Conservation (phyloP, 2,888 invertebrate species). For the Boloria euphrosyne region DNA sequence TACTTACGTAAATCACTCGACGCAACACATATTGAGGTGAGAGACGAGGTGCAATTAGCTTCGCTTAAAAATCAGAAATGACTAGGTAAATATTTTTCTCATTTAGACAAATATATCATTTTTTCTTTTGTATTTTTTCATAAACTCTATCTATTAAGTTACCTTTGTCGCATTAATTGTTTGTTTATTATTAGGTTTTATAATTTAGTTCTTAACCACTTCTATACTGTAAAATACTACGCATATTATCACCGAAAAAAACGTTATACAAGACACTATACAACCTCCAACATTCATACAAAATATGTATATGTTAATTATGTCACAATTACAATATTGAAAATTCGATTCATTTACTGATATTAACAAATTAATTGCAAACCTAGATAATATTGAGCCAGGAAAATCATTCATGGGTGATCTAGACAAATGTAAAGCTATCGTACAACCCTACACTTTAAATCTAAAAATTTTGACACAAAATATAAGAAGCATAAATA, state of each 20-base stretch:
- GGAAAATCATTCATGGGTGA: neutral
- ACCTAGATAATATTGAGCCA: neutral
- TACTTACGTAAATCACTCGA: neutral
- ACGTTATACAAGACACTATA: neutral
- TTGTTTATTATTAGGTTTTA: too few species aligned
- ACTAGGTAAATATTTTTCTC: neutral
- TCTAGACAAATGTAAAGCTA: neutral
- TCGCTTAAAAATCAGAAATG: neutral
- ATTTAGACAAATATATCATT: neutral
- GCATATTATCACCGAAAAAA: neutral
- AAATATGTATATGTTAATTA: too few species aligned
- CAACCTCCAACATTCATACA: too few species aligned
- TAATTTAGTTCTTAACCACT: too few species aligned
- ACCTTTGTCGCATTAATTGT: too few species aligned
- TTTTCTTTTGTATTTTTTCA: too few species aligned
- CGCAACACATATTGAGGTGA: neutral
- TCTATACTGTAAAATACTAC: too few species aligned
- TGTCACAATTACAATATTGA: neutral
- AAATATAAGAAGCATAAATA: neutral
- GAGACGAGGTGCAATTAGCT: neutral
- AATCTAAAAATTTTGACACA: neutral
- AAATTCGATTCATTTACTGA: neutral
- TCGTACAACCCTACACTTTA: neutral
- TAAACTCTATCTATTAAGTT: too few species aligned
- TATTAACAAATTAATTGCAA: neutral